These are phyloP conservation scores for Oryzias javanicus DNA, from an alignment of 2,113 vertebrate species.

Conservation along the genomic window DNA sequence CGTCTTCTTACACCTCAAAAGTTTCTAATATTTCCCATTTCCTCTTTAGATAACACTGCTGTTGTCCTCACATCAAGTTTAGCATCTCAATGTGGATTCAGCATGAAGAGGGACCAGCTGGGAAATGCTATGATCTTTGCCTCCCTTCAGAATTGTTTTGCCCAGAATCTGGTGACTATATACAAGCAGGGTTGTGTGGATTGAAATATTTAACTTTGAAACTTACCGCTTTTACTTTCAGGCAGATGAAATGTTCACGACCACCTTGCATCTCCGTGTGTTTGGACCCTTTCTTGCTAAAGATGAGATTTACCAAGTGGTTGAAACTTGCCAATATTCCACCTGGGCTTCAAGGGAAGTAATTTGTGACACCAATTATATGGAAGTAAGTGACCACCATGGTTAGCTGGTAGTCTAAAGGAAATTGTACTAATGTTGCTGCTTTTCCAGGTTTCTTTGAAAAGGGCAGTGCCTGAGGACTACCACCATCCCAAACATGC, in stretches of 20 bases:
- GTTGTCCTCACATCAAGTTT: conserved; percentile 48
- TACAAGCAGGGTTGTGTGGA: too few relatives aligned
- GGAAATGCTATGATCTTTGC: conserved; percentile 62
- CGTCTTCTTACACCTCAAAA: rapidly evolving
- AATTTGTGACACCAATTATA: conserved; percentile 63
- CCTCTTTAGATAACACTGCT: conserved; percentile 60
- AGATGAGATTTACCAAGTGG: conserved; percentile 53
- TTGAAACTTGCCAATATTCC: conserved; percentile 56
- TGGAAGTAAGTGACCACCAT: conserved; percentile 63
- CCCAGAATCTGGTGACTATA: conserved; percentile 57
- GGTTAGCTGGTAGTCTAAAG: too few relatives aligned
- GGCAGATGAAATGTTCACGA: conserved; percentile 51
- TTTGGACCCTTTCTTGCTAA: conserved; percentile 21
- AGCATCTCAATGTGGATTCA: conserved; percentile 73
- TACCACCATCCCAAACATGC: conserved; percentile 30
- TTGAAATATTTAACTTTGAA: too few relatives aligned
- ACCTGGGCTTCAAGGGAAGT: conserved; percentile 73
- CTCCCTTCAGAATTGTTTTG: conserved; percentile 73
- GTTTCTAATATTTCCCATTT: too few relatives aligned
- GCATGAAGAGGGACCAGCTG: conserved; percentile 39
- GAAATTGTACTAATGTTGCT: background rate
- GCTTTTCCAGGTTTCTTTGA: conserved; percentile 77
- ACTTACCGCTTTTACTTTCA: conserved; percentile 4
- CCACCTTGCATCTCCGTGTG: conserved; percentile 49
- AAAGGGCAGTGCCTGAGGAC: conserved; percentile 58